Evolutionary conservation across 2,888 invertebrate species (phyloP).

Genomic region (Ametastegia equiseti): DNA sequence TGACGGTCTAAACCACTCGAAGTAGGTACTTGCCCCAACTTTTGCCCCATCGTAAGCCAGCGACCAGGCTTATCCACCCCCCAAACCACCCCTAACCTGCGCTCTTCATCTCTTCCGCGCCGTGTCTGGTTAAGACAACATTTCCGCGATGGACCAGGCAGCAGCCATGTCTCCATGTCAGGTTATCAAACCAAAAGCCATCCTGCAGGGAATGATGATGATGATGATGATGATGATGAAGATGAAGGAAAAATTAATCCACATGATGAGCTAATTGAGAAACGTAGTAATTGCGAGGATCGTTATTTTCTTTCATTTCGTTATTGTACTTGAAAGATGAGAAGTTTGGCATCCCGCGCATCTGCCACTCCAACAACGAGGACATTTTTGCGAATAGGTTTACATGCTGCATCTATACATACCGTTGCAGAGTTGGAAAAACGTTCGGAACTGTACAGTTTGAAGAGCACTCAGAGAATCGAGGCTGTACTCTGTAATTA

Average conservation of each 20-base stretch:
- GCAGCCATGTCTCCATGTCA: neutral
- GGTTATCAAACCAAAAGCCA: conserved; percentile 55
- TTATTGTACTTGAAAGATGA: too few relatives aligned
- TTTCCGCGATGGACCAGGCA: conserved; percentile 3
- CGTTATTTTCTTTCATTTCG: too few relatives aligned
- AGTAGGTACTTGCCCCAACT: neutral
- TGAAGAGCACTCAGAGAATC: conserved; percentile 1
- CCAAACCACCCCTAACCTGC: too few relatives aligned
- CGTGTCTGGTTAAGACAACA: neutral
- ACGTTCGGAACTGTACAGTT: neutral
- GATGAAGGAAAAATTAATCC: too few relatives aligned
- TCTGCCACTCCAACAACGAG: neutral
- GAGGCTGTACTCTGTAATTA: neutral
- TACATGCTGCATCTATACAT: too few relatives aligned
- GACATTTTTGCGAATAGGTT: neutral
- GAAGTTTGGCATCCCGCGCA: neutral
- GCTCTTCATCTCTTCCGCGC: neutral
- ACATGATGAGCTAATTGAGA: too few relatives aligned
- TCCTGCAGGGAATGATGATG: neutral
- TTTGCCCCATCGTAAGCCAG: neutral
- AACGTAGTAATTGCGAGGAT: too few relatives aligned
- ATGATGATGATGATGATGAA: too few relatives aligned
- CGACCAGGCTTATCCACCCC: neutral
- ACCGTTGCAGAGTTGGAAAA: too few relatives aligned
- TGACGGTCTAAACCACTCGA: conserved; percentile 27